Conservation (phyloP, 2,113 vertebrate genomes). For the Diadophis punctatus region DNA sequence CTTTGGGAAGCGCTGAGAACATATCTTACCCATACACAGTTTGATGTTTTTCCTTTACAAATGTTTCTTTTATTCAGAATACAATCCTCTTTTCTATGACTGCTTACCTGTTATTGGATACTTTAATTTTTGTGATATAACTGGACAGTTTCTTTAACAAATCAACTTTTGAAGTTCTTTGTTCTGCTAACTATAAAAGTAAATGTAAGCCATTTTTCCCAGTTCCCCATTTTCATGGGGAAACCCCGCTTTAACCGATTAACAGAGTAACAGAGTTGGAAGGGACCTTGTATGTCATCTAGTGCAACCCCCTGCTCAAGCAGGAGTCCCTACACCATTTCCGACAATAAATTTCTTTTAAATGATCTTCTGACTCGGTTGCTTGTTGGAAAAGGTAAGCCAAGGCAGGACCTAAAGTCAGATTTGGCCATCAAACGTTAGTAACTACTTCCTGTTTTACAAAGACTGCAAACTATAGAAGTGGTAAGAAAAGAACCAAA, state of each 20-base stretch:
- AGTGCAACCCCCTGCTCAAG: too few species aligned
- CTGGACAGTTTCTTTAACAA: neutral
- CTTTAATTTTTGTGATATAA: neutral
- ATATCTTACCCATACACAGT: neutral
- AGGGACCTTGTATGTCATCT: too few species aligned
- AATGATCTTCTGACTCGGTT: neutral
- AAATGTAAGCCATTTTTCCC: neutral
- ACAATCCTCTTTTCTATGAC: neutral
- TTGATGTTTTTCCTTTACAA: neutral
- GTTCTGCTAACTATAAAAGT: neutral
- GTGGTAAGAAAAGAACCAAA: neutral
- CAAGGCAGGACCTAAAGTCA: neutral
- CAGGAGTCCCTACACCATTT: too few species aligned
- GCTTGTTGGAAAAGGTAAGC: neutral
- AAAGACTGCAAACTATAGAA: neutral
- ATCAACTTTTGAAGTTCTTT: neutral
- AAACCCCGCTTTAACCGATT: too few species aligned
- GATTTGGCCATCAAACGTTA: neutral
- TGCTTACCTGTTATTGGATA: neutral
- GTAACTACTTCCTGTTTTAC: neutral
- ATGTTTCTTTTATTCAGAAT: neutral
- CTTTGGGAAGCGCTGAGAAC: neutral
- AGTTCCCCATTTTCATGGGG: neutral
- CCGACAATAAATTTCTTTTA: neutral
- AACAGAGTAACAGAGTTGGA: too few species aligned